These are phyloP conservation scores for Craterocephalus amniculus DNA, from an alignment of 2,797 vertebrate genomes.

Conservation along the genomic window DNA sequence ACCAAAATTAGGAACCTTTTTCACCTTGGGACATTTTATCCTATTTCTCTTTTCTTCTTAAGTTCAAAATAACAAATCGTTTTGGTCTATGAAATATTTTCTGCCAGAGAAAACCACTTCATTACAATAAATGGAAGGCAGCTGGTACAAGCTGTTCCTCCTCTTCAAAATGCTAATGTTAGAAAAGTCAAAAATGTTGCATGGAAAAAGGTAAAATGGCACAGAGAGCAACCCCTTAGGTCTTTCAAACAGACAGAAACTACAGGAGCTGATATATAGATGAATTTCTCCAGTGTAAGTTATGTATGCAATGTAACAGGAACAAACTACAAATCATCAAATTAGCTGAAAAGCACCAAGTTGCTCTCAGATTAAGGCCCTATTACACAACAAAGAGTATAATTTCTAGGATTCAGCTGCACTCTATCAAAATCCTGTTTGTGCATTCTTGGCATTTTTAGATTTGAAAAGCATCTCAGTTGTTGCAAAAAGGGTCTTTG, in stretches of 20 bases:
- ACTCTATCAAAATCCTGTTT: slow-evolving; percentile 1
- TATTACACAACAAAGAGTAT: slow-evolving; percentile 15
- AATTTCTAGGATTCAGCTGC: not conserved
- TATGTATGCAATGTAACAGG: slow-evolving; percentile 1
- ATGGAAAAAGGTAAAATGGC: slow-evolving; percentile 8
- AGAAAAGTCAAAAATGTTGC: not conserved
- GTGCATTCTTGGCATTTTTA: slow-evolving; percentile 34
- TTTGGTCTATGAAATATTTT: not conserved
- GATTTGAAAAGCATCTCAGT: slow-evolving; percentile 13
- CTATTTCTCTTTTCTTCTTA: not conserved
- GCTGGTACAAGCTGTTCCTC: not conserved
- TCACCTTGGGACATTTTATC: not conserved
- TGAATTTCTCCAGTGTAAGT: not conserved
- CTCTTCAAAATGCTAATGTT: not conserved
- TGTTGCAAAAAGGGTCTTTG: slow-evolving; percentile 28
- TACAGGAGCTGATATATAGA: not conserved
- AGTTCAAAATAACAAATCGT: not conserved
- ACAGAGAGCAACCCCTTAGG: not conserved
- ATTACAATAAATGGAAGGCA: not conserved
- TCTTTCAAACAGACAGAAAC: not conserved
- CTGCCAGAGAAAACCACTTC: slow-evolving; percentile 3
- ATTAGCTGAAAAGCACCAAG: slow-evolving; percentile 22
- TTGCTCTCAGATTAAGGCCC: slow-evolving; percentile 2
- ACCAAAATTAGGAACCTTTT: not conserved
- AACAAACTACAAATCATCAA: not conserved